These are phyloP conservation scores for Aphidius gifuensis DNA, from an alignment of 1,140 invertebrate species.

Conservation along the genomic window DNA sequence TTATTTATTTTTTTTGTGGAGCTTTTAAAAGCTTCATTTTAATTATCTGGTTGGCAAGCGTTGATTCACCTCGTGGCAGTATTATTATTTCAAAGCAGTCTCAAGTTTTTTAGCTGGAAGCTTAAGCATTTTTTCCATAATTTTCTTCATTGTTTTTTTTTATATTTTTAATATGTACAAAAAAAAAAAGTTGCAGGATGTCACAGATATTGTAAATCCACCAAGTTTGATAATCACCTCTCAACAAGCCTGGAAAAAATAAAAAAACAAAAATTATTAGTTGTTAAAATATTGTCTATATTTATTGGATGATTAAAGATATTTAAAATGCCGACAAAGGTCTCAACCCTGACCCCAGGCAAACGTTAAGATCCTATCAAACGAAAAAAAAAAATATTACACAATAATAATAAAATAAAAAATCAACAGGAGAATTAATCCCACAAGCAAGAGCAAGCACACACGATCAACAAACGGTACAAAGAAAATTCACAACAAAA, in stretches of 20 bases:
- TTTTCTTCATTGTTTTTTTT: not conserved
- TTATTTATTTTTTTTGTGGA: no score
- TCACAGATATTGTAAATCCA: conserved; percentile 13
- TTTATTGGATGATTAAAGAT: conserved; percentile 8
- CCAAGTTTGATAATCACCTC: conserved; percentile 24
- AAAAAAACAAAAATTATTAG: conserved; percentile 14
- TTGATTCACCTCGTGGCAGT: no score
- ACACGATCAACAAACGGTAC: conserved; percentile 10
- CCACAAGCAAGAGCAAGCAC: conserved; percentile 1
- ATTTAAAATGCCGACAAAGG: conserved; percentile 9
- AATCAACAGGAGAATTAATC: not conserved
- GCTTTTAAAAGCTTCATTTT: no score
- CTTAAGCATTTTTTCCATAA: no score
- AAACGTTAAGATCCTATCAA: conserved; percentile 7
- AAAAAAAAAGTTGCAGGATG: not conserved
- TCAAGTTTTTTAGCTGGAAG: conserved; percentile 3
- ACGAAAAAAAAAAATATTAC: conserved; percentile 1
- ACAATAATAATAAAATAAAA: no score
- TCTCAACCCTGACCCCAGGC: conserved; percentile 13
- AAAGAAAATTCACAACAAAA: conserved; percentile 9
- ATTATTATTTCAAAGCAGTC: not conserved
- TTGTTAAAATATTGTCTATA: conserved; percentile 1
- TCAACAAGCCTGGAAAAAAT: conserved; percentile 33
- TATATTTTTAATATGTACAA: conserved; percentile 3
- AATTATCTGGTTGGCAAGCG: no score